These are phyloP conservation scores for Cantharis nigra DNA, from an alignment of 2,888 invertebrate genomes.

Conservation along the genomic window DNA sequence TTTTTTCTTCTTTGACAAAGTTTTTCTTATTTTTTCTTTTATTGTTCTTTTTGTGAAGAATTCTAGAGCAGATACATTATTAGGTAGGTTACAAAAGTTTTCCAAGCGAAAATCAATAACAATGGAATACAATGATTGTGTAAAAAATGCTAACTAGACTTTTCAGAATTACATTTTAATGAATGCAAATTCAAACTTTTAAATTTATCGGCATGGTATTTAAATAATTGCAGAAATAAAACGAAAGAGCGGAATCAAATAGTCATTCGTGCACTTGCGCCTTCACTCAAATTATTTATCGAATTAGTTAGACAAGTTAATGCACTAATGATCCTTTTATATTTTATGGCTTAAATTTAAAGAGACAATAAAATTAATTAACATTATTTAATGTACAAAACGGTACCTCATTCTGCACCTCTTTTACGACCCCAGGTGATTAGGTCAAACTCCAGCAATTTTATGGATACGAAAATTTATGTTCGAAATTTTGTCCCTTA, in stretches of 20 bases:
- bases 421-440: not conserved
- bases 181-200: not conserved
- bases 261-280: not conserved
- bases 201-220: not conserved
- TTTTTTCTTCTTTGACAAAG: not conserved
- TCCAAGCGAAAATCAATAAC: not conserved
- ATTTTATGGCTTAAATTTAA: not conserved
- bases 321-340: not conserved
- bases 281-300: not conserved
- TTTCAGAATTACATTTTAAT: not conserved
- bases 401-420: not conserved
- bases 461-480: not conserved
- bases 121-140: not conserved
- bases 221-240: not conserved
- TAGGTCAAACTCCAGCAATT: not conserved
- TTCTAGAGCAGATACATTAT: not conserved
- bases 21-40: not conserved
- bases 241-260: not conserved
- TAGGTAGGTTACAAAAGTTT: not conserved
- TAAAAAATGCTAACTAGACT: not conserved
- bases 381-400: not conserved
- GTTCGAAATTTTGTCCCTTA: not conserved
- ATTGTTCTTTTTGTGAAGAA: not conserved
- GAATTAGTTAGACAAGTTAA: not conserved
- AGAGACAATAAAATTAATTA: constrained; percentile 1